Evolutionary conservation across 2,113 vertebrate genomes (phyloP).

Genomic region (Eudyptes chrysolophus): DNA sequence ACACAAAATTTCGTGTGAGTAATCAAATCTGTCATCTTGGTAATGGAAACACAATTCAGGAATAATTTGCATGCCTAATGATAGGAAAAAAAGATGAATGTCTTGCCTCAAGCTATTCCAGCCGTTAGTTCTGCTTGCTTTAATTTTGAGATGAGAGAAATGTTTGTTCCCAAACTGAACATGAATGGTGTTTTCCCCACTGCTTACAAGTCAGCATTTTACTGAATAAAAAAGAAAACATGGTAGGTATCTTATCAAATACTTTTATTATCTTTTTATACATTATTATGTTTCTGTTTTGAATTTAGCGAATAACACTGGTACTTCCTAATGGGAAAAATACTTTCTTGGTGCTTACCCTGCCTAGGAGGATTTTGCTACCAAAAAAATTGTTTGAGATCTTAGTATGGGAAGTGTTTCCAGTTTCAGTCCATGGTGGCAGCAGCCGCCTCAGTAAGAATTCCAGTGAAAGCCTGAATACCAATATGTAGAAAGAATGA

Average conservation of each 20-base stretch:
- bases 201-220: constrained; percentile 2
- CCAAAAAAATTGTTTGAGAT: neutral
- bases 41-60: neutral
- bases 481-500: neutral
- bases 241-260: constrained; percentile 21
- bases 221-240: neutral
- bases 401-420: neutral
- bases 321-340: neutral
- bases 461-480: neutral
- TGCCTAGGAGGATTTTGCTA: neutral
- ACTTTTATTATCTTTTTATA: neutral
- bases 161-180: neutral
- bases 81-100: neutral
- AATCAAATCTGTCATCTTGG: constrained; percentile 53
- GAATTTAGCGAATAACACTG: neutral
- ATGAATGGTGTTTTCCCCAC: neutral
- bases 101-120: constrained; percentile 20
- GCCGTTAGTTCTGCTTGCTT: constrained; percentile 29
- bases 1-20: constrained; percentile 13
- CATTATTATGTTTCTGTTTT: neutral
- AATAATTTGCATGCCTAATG: constrained; percentile 48
- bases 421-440: neutral
- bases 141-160: neutral
- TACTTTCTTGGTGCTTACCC: neutral
- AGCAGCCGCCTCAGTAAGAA: neutral